Base-by-base conservation (phyloP, 92 coral and sea anemone species). In the Blastomussa wellsi region DNA sequence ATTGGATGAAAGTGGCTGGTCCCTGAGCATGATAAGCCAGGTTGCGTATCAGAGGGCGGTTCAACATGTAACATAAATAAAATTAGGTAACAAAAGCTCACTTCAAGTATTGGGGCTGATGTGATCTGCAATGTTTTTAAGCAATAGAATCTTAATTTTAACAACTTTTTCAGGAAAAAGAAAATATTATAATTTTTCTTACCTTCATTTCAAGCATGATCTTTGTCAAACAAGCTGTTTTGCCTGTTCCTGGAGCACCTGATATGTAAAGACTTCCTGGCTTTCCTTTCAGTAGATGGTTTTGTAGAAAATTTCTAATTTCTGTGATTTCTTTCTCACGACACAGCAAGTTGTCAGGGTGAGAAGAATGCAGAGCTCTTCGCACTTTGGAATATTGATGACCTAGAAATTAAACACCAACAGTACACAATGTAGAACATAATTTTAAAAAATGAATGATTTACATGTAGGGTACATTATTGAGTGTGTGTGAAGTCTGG, bases 221-320 rank as follows among this genome's bases (percentile, higher is more conserved):
- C 78, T 84, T 91, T 35, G 93, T 97, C 65, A 97, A 90, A 70
- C 99, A 97, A 74, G 99, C 99, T 24, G 99, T 97, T 81, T 97
- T 97, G 53, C 99, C 99, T 8, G 99, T 97, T 9, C 99, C 99
- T 16, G 99, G 99, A 0, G 99, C 99, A 10, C 99, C 99, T 11
- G 98, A 97, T 86, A 97, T 95, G 86, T 97, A 97, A 44, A 97
- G 86, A 76, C 99, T 97, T 76, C 97, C 99, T 82, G 99, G 94
- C 68, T 91, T 88, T 73, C 90, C 82, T 59, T 83, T 91, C 1
- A 69, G 49, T 22, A 97, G 86, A 87, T 97, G 99, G 42, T 49
- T 86, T 65, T 89, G 84, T 47, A 97, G 90, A 84, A 97, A 97
- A 29, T 74, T 78, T 76, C 81, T 92, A 32, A 97, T 94, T 75